phyloP scores from a whole-genome alignment of 2,797 vertebrate species.

The Poecilia wingei region DNA sequence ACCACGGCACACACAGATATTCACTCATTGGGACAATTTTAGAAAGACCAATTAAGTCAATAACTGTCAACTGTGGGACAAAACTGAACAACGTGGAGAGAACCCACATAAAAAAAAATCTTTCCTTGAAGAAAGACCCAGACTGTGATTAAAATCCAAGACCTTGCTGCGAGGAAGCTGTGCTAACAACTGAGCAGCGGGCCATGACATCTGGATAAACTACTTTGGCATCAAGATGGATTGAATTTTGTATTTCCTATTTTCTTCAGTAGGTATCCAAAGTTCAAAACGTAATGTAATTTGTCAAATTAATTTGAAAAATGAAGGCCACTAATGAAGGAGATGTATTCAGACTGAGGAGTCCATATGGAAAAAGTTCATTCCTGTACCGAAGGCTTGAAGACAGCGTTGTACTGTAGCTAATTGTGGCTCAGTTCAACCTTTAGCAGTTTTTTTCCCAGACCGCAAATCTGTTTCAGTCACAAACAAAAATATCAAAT shows the following conservation, averaged over 20 bases:
- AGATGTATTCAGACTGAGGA: slow-evolving; percentile 16
- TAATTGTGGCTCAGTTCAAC: slow-evolving; percentile 1
- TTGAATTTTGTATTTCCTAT: neutral
- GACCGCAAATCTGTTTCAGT: neutral
- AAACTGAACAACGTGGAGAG: neutral
- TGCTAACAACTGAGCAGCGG: neutral
- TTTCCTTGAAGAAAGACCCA: neutral
- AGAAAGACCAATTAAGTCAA: neutral
- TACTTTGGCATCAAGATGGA: neutral
- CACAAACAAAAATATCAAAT: neutral
- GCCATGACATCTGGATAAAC: neutral
- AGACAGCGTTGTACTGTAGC: neutral
- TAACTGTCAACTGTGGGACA: neutral
- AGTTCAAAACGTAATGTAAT: slow-evolving; percentile 11
- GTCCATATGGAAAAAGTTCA: neutral
- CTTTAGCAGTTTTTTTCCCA: neutral
- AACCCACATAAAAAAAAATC: neutral
- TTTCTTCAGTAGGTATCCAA: neutral
- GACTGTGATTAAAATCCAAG: neutral
- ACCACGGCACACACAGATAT: neutral
- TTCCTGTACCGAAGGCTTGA: neutral
- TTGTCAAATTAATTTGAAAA: neutral
- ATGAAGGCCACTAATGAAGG: neutral
- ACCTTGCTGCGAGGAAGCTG: neutral
- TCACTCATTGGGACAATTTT: neutral